Conservation (phyloP, 92 coral and sea anemone species). For the Heteractis magnifica region DNA sequence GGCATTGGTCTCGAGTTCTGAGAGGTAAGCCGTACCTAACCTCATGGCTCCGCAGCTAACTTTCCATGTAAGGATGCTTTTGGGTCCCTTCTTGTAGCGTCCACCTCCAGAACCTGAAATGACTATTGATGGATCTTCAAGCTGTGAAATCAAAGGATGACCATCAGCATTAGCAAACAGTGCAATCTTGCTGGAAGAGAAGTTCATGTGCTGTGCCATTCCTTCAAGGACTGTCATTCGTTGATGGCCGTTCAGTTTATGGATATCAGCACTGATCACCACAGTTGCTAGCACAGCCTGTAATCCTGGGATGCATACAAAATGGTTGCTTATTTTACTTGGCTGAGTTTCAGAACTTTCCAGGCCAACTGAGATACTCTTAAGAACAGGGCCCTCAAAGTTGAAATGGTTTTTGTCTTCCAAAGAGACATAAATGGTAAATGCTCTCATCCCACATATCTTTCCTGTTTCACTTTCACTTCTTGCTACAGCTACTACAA, state of each 20-base stretch:
- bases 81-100: conserved; percentile 67
- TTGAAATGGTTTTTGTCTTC: conserved; percentile 40
- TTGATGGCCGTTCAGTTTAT: conserved; percentile 64
- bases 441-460: conserved; percentile 81
- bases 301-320: conserved; percentile 63
- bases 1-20: conserved; percentile 57
- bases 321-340: conserved; percentile 19
- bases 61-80: conserved; percentile 78
- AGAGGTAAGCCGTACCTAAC: conserved; percentile 51
- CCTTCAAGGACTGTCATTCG: conserved; percentile 42
- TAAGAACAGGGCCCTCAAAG: conserved; percentile 22
- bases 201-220: conserved; percentile 59
- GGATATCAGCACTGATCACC: conserved; percentile 53
- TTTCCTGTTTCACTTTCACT: conserved; percentile 52
- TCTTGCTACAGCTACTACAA: conserved; percentile 76
- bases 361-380: conserved; percentile 23
- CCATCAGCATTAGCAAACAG: conserved; percentile 55
- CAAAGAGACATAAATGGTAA: conserved; percentile 61
- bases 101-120: conserved; percentile 91
- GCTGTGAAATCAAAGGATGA: conserved; percentile 67
- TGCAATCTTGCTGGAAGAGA: conserved; percentile 46
- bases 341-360: conserved; percentile 20
- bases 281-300: conserved; percentile 71
- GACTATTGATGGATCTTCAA: conserved; percentile 68
- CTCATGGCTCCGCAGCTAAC: conserved; percentile 85